Conservation (phyloP, 2,113 vertebrate species). For the Isurus oxyrinchus region DNA sequence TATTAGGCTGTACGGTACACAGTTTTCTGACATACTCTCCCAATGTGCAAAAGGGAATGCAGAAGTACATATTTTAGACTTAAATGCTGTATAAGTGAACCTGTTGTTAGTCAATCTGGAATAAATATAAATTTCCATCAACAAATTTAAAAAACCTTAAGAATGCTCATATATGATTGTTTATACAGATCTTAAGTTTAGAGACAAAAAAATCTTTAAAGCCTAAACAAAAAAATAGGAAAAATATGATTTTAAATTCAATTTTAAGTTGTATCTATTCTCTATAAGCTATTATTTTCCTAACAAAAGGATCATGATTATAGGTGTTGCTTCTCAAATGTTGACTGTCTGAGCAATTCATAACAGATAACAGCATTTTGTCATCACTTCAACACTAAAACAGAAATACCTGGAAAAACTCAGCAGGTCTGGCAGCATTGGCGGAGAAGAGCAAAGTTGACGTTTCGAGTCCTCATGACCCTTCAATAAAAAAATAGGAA, state of each 20-base stretch:
- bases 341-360: not conserved
- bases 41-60: not conserved
- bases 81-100: not conserved
- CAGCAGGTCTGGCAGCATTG: too few species aligned
- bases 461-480: too few species aligned
- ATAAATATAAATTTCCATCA: not conserved
- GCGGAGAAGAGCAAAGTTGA: too few species aligned
- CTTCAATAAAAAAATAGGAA: too few species aligned
- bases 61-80: not conserved
- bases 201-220: not conserved
- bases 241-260: not conserved
- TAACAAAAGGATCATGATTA: not conserved
- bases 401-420: too few species aligned
- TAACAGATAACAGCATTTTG: not conserved
- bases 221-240: not conserved
- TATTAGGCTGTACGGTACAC: not conserved
- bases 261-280: not conserved
- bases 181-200: not conserved
- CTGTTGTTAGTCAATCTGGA: not conserved
- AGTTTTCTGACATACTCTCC: not conserved
- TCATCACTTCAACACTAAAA: not conserved
- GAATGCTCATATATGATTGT: not conserved
- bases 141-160: not conserved
- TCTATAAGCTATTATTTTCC: not conserved
- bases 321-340: not conserved